Evolutionary conservation across 2,888 invertebrate species (phyloP).

Genomic region (Ptilodon capucinus): DNA sequence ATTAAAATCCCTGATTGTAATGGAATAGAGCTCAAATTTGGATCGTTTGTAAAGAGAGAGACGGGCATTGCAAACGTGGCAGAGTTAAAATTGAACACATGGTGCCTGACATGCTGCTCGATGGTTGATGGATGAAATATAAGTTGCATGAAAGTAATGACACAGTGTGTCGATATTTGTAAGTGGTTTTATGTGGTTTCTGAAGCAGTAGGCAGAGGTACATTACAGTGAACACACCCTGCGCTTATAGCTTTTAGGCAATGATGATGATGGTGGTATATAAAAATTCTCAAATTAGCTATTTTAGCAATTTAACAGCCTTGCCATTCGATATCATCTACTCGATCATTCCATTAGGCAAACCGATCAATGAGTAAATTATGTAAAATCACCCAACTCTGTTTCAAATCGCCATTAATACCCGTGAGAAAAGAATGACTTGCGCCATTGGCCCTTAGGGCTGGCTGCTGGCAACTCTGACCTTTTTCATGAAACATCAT

Average conservation of each 20-base stretch:
- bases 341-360: conserved; percentile 55
- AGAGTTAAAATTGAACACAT: conserved; percentile 1
- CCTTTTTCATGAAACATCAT: conserved; percentile 40
- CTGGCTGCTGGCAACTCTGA: conserved; percentile 30
- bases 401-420: conserved; percentile 64
- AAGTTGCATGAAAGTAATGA: neutral
- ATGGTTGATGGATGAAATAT: conserved; percentile 1
- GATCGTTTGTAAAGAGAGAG: neutral
- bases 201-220: neutral
- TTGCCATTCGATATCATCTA: conserved; percentile 7
- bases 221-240: no score
- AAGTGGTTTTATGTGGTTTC: neutral
- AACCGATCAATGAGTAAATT: conserved; percentile 54
- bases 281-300: no score
- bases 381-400: conserved; percentile 62
- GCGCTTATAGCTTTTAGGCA: no score
- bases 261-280: no score
- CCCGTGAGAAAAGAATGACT: conserved; percentile 63
- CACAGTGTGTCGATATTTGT: neutral
- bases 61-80: neutral
- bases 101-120: neutral
- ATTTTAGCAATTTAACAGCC: no score
- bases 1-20: neutral
- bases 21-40: neutral
- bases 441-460: conserved; percentile 29